phyloP scores from a whole-genome alignment of 2,113 vertebrate genomes.

The Cyanoderma ruficeps region DNA sequence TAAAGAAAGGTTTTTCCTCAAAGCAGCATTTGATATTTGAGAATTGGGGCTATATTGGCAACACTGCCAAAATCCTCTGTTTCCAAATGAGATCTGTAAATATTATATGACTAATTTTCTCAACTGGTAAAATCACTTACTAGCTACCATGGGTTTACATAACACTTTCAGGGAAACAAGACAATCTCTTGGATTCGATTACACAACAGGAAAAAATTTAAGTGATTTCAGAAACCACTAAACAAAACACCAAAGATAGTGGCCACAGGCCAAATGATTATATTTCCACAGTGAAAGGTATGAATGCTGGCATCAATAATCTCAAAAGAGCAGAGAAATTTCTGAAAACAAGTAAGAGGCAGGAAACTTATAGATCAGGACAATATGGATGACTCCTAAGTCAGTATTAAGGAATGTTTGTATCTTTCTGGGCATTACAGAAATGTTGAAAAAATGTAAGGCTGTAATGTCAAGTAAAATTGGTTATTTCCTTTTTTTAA shows the following conservation, averaged over 20 bases:
- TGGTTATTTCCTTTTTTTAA: neutral
- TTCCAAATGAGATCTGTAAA: neutral
- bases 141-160: neutral
- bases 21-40: neutral
- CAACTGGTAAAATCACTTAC: neutral
- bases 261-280: neutral
- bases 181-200: neutral
- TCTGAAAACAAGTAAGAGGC: neutral
- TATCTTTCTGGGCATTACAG: neutral
- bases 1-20: neutral
- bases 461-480: neutral
- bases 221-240: neutral
- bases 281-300: neutral
- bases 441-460: neutral
- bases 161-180: neutral
- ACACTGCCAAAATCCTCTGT: neutral
- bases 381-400: neutral
- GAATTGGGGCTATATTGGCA: neutral
- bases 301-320: neutral
- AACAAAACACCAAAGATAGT: neutral
- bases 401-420: neutral
- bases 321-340: neutral
- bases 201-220: neutral
- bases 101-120: neutral
- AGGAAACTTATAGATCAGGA: neutral